Evolutionary conservation across 2,888 invertebrate genomes (phyloP), one percentile per base, ranked within the genome.

Genomic region (Lasioglossum marginatum): DNA sequence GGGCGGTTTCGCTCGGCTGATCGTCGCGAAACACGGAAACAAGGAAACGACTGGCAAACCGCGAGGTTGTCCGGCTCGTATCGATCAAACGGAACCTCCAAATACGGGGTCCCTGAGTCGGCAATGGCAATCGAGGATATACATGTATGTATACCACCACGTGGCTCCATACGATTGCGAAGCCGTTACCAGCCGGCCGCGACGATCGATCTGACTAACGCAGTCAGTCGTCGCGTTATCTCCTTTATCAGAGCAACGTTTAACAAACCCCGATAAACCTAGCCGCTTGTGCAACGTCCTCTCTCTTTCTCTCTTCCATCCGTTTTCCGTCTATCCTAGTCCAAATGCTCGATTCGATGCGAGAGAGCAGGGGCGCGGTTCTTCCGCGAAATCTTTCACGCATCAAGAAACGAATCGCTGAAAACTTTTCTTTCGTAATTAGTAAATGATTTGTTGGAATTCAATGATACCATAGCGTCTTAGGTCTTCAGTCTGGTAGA

Each of bases 21-120:
- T 70, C n/a, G 27, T 57, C 81, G 40, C 34, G 78, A 68, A 74
- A 74, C 60, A 48, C n/a, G 52, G n/a, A 52, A 52, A 52, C 52
- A 52, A 52, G 76, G 68, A 60, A 68, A 79, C 66, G 57, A 77
- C 31, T 52, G 43, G 37, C 10, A 68, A 27, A n/a, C 16, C 23
- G 31, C 37, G 37, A 76, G 77, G 73, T 70, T 75, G 79, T 52
- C 37, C 52, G 19, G 60, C 31, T 31, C 10, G 23, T 68, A 66
- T 79, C 52, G 78, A 81, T 85, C 74, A 85, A 79, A 72, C 76
- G 66, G 34, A 75, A 85, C 63, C 79, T 75, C 75, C 79, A 71
- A 83, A 79, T 83, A 77, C 70, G 80, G 77, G 14, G 23, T 31
- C 23, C n/a, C 27, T n/a, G 66, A 76, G 73, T 37, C 10, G 52